phyloP scores from a whole-genome alignment of 2,888 invertebrate genomes.

The Cetonia aurata region DNA sequence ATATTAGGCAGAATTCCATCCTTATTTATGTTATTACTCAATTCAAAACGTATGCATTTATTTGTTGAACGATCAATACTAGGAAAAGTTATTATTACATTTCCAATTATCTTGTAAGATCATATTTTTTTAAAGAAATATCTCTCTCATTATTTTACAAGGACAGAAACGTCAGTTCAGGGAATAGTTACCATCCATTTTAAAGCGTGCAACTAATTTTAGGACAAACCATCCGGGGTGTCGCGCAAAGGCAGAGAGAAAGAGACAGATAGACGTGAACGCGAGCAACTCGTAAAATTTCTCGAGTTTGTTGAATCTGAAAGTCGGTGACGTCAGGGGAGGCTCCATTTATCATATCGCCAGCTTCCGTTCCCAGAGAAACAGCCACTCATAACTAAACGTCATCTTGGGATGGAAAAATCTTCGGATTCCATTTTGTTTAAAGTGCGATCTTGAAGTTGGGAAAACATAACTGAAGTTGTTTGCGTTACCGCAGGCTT shows the following conservation, averaged over 20 bases:
- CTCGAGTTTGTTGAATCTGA: constrained; percentile 49
- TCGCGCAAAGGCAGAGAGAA: not conserved
- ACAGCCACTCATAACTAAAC: constrained; percentile 58
- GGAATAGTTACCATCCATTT: no score
- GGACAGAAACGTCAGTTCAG: no score
- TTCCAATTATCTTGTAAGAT: no score
- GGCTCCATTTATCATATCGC: constrained; percentile 58
- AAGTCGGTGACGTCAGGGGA: constrained; percentile 52
- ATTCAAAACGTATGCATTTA: no score
- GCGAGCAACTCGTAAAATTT: constrained; percentile 29
- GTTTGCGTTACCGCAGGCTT: constrained; percentile 30
- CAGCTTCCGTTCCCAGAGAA: constrained; percentile 53
- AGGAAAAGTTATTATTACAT: no score
- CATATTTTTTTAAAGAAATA: no score
- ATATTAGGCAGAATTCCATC: no score
- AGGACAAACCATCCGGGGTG: no score
- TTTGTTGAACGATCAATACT: no score
- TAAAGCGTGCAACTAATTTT: no score
- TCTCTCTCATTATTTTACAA: no score
- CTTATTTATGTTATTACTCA: no score
- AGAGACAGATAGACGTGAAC: not conserved
- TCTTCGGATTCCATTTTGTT: constrained; percentile 56
- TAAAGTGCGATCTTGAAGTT: constrained; percentile 47
- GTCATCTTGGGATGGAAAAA: constrained; percentile 58
- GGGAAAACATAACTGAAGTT: constrained; percentile 38